phyloP scores from a whole-genome alignment of 2,113 vertebrate genomes.

The Ceyx cyanopectus region DNA sequence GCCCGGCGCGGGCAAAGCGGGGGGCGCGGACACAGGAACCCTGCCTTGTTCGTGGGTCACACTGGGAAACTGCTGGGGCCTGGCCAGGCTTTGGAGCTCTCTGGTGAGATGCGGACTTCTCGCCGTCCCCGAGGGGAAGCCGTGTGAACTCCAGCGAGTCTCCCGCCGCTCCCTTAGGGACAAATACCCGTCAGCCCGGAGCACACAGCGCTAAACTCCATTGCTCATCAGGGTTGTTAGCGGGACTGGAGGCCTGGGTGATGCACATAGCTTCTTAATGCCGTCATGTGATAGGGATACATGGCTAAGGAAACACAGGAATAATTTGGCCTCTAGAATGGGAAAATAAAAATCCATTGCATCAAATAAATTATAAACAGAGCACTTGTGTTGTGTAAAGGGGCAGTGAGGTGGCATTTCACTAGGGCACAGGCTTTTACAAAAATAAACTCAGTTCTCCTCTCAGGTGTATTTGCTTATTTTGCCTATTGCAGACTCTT shows the following conservation, averaged over 20 bases:
- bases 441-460: not conserved
- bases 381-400: not conserved
- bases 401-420: not conserved
- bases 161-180: not conserved
- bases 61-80: too few relatives aligned
- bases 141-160: fast-evolving
- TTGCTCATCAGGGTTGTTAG: not conserved
- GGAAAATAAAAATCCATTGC: not conserved
- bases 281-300: fast-evolving
- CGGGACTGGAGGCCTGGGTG: not conserved
- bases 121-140: not conserved
- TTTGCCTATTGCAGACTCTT: not conserved
- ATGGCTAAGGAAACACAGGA: not conserved
- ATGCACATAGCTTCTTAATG: not conserved
- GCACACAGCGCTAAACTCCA: not conserved
- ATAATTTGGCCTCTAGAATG: not conserved
- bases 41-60: too few relatives aligned
- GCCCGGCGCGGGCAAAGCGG: fast-evolving
- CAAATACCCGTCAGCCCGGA: not conserved
- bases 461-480: not conserved
- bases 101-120: not conserved
- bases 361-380: not conserved
- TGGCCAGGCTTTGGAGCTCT: fast-evolving
- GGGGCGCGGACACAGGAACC: too few relatives aligned
- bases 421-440: not conserved